These are phyloP conservation scores for Dromococcyx pavoninus DNA, from an alignment of 2,797 vertebrate genomes.

Conservation along the genomic window DNA sequence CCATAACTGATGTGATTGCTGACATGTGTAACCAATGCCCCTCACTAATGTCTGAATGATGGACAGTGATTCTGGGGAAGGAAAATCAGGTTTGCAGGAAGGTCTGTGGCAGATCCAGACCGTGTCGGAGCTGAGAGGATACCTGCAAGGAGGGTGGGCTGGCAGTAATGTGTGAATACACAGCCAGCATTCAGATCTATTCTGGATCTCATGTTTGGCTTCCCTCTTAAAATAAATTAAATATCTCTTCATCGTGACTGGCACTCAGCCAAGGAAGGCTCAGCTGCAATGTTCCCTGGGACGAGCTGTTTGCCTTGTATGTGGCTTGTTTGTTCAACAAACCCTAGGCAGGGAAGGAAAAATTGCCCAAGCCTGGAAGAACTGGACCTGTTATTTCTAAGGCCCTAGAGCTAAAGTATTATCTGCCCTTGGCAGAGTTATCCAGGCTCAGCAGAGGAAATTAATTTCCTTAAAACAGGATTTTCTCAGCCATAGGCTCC, in stretches of 20 bases:
- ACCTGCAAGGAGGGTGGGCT: neutral
- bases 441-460: neutral
- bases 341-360: neutral
- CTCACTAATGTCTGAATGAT: neutral
- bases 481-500: neutral
- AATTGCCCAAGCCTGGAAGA: neutral
- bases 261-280: neutral
- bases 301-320: neutral
- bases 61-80: neutral
- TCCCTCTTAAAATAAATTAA: conserved; percentile 7
- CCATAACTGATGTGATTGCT: accelerated
- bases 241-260: neutral
- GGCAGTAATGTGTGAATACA: accelerated
- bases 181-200: neutral
- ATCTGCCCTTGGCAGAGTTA: neutral
- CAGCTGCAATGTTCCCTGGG: neutral
- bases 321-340: neutral
- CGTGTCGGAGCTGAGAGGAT: neutral
- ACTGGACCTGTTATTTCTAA: neutral
- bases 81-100: neutral
- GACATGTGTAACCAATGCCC: accelerated
- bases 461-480: neutral
- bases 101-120: neutral
- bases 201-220: neutral
- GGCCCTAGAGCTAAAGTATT: neutral